Percentiles rank a stretch among this genome's conserved stretches.
phyloP scores from a whole-genome alignment of 2,113 vertebrate species.

The Saguinus midas region DNA sequence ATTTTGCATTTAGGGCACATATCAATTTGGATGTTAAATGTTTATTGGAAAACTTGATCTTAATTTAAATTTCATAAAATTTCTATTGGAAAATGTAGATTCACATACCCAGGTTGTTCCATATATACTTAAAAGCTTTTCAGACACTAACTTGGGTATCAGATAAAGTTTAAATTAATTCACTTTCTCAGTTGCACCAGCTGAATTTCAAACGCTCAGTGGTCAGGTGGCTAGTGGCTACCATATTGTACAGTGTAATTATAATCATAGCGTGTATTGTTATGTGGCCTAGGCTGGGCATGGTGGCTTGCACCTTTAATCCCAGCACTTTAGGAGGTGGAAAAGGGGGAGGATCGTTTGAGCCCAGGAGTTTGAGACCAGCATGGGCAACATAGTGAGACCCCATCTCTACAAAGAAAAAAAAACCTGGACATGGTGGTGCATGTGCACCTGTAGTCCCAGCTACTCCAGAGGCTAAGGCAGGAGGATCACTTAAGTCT shows the following conservation, averaged over 20 bases:
- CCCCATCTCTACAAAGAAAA: no score
- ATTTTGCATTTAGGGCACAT: conserved; percentile 11
- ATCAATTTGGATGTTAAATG: background rate
- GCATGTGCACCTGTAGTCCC: no score
- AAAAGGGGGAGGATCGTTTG: no score
- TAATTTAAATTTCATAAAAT: conserved; percentile 39
- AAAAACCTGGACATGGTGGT: no score
- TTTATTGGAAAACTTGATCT: conserved; percentile 36
- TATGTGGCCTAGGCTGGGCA: background rate
- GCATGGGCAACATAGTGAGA: no score
- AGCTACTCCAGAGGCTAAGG: no score
- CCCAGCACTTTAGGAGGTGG: no score
- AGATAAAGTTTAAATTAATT: background rate
- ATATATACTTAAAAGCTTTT: background rate
- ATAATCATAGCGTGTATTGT: background rate
- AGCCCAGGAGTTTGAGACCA: no score
- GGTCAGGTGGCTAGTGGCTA: background rate
- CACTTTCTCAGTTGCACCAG: background rate
- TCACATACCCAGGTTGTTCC: background rate
- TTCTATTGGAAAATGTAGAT: background rate
- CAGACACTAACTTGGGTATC: background rate
- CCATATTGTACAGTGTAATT: background rate
- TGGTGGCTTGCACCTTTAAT: no score
- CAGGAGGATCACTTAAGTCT: no score
- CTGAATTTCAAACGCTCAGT: background rate